phyloP scores from a whole-genome alignment of 2,113 vertebrate genomes.

The Crocuta crocuta region DNA sequence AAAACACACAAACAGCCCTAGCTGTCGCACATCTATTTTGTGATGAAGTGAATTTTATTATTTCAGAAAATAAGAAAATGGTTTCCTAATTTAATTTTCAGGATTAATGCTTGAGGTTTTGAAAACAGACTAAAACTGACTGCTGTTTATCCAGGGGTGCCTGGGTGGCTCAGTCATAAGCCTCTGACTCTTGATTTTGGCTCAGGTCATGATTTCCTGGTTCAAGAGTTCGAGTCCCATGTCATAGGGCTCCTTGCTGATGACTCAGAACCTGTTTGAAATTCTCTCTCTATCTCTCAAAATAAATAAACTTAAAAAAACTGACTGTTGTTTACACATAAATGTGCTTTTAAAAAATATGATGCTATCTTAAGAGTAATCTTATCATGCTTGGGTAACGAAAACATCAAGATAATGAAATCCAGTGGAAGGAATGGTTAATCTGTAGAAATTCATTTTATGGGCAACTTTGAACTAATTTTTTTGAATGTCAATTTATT shows the following conservation, averaged over 20 bases:
- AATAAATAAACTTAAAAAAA: not conserved
- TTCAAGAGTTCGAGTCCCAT: no score
- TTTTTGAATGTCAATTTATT: no score
- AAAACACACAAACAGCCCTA: not conserved
- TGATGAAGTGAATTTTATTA: conserved; percentile 36
- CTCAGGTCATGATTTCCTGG: no score
- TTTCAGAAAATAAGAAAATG: conserved; percentile 36
- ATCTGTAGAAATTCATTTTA: not conserved
- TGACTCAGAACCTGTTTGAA: no score
- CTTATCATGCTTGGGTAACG: not conserved
- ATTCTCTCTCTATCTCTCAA: no score
- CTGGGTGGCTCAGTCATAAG: no score
- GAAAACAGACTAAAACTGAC: not conserved
- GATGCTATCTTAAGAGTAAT: not conserved
- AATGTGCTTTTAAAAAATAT: not conserved
- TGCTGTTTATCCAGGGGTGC: not conserved
- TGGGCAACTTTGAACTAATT: not conserved
- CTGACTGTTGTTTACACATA: not conserved
- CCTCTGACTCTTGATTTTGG: no score
- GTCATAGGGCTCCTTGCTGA: no score
- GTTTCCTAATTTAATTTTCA: not conserved
- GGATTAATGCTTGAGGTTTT: not conserved
- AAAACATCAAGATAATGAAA: not conserved
- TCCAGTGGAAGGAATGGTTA: not conserved
- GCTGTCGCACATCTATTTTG: not conserved